Evolutionary conservation across 2,113 vertebrate species (phyloP), one percentile per base, ranked within the genome.

Genomic region (Myxocyprinus asiaticus): DNA sequence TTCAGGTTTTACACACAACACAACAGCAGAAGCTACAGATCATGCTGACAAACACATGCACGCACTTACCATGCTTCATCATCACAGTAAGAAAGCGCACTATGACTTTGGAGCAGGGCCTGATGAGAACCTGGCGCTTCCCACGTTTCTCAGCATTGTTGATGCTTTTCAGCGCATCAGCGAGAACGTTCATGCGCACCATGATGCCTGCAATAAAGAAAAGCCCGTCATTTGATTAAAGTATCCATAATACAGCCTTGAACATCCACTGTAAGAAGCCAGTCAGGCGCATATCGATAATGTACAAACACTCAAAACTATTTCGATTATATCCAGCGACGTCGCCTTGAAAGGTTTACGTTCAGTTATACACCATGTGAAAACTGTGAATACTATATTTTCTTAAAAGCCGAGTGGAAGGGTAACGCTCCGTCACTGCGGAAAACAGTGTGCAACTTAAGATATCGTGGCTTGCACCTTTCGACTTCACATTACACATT

Each of bases 121-220:
- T 91, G 82, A 99, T 95, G 78, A 99, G 97, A 78, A 98, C 97
- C 91, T 99, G 97, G 82, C 96, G 96, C 51, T 99, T 99, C 72
- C 97, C 98, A 82, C 97, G 95, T 85, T 99, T 98, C 91, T 99
- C 96, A 3, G 97, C 97, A 70, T 99, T 99, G 91, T 98, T 99
- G 94, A 99, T 99, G 94, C 97, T 94, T 90, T 98, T 99, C 7
- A 99, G 95, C 59, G 98, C 96, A 94, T 98, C 96, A 0, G 97
- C 96, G 76, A 99, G 94, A 89, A 99, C 96, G 33, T 99, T 99
- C 97, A 99, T 99, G 93, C 96, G 96, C 95, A 98, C 98, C 97
- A 99, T 99, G 92, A 88, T 96, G 96, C 94, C 96, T 98, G 91
- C 0, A 22, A 22, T 22, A 45, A 47, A 68, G 22, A 15, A 33